Percentiles rank a stretch among this genome's conserved stretches.
Evolutionary conservation across 2,797 vertebrate species (phyloP).

Genomic region (Chloroceryle amazona): DNA sequence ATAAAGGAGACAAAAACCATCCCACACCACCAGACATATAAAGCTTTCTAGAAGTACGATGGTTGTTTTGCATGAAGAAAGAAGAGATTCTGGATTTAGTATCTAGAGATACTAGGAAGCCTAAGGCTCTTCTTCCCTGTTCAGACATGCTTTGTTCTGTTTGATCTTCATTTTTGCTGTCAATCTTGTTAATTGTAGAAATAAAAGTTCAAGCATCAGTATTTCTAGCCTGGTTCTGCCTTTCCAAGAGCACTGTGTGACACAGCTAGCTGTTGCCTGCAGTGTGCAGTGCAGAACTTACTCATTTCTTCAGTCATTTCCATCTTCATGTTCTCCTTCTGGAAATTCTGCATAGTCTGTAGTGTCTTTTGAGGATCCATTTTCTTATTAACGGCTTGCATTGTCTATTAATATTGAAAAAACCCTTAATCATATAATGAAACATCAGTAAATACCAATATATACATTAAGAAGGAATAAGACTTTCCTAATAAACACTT

Average conservation of each 20-base stretch:
- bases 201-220: neutral
- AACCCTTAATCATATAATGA: neutral
- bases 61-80: neutral
- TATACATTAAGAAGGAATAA: neutral
- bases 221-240: neutral
- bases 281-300: conserved; percentile 78
- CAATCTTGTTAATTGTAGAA: neutral
- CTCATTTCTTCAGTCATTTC: conserved; percentile 99
- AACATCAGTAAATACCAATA: neutral
- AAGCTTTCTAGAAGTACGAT: neutral
- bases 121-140: neutral
- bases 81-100: neutral
- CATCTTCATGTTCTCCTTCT: conserved; percentile 99
- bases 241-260: neutral
- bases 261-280: neutral
- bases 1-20: neutral
- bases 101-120: neutral
- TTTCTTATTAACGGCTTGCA: conserved; percentile 98
- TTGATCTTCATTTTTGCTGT: neutral
- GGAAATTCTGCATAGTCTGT: conserved; percentile 98
- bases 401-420: conserved; percentile 85
- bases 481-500: neutral
- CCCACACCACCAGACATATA: rapidly evolving
- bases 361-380: conserved; percentile 98
- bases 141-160: neutral